Conservation (phyloP, 1,140 invertebrate species). For the Trigoniulus corallinus region DNA sequence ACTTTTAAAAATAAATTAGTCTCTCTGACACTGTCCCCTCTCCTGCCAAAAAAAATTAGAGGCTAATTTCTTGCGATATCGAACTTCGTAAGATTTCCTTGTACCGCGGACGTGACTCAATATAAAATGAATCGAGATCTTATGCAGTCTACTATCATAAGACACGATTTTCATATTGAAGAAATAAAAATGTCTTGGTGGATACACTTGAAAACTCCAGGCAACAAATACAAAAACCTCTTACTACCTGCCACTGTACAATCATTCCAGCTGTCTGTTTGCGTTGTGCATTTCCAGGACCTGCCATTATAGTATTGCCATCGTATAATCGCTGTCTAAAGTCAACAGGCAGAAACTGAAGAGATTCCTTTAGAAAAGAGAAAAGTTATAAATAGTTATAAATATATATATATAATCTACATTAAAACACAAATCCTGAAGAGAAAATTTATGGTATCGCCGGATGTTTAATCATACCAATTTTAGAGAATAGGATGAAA, state of each 20-base stretch:
- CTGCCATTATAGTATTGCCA: slow-evolving; percentile 34
- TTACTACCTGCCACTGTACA: slow-evolving; percentile 36
- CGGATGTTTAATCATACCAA: background rate
- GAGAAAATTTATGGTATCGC: background rate
- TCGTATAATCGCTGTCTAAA: slow-evolving; percentile 20
- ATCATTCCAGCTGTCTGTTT: slow-evolving; percentile 30
- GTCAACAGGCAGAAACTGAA: slow-evolving; percentile 29
- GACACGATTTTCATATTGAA: background rate
- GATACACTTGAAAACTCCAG: background rate
- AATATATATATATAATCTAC: slow-evolving; percentile 1
- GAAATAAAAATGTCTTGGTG: background rate
- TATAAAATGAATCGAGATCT: too few relatives aligned
- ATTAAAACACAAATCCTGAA: slow-evolving; percentile 4
- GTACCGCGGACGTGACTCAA: too few relatives aligned
- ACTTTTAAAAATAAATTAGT: too few relatives aligned
- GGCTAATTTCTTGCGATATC: too few relatives aligned
- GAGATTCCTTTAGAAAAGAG: slow-evolving; percentile 17
- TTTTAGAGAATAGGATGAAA: too few relatives aligned
- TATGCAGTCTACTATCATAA: too few relatives aligned
- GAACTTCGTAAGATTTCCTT: too few relatives aligned
- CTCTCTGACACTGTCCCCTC: too few relatives aligned
- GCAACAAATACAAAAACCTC: slow-evolving; percentile 9
- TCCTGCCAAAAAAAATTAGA: too few relatives aligned
- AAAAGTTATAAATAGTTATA: slow-evolving; percentile 3
- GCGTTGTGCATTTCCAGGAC: slow-evolving; percentile 36